phyloP scores from a whole-genome alignment of 2,797 vertebrate species.

The Picus viridis region DNA sequence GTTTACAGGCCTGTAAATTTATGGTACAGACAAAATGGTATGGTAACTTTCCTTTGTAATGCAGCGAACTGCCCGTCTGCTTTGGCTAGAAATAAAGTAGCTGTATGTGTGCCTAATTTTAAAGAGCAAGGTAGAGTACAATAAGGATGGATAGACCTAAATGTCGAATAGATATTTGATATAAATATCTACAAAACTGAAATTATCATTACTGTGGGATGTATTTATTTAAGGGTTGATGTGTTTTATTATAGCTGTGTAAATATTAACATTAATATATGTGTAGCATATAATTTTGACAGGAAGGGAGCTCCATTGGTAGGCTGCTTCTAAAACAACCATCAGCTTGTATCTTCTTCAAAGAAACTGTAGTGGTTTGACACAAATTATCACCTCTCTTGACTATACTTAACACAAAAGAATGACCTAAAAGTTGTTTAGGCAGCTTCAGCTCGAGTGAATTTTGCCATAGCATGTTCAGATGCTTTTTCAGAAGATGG shows the following conservation, averaged over 20 bases:
- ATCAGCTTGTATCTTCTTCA: background rate
- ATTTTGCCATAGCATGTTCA: background rate
- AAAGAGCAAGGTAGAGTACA: background rate
- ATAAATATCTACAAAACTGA: background rate
- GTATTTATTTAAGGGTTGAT: background rate
- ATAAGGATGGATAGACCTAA: background rate
- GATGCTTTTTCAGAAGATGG: background rate
- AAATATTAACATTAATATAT: background rate
- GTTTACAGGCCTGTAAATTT: constrained; percentile 62
- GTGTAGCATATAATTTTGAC: background rate
- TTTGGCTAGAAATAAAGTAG: background rate
- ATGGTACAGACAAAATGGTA: constrained; percentile 33
- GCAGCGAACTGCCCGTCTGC: background rate
- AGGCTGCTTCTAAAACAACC: background rate
- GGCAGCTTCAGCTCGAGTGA: background rate
- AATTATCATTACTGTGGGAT: background rate
- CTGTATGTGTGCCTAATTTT: background rate
- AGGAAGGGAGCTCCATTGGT: background rate
- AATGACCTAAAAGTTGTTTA: background rate
- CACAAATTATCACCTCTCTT: background rate
- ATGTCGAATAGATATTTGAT: background rate
- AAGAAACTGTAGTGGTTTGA: background rate
- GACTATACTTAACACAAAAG: background rate
- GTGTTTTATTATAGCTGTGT: background rate
- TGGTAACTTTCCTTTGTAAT: constrained; percentile 35